Conservation (phyloP, 2,797 vertebrate genomes). For the Alfaro cultratus region DNA sequence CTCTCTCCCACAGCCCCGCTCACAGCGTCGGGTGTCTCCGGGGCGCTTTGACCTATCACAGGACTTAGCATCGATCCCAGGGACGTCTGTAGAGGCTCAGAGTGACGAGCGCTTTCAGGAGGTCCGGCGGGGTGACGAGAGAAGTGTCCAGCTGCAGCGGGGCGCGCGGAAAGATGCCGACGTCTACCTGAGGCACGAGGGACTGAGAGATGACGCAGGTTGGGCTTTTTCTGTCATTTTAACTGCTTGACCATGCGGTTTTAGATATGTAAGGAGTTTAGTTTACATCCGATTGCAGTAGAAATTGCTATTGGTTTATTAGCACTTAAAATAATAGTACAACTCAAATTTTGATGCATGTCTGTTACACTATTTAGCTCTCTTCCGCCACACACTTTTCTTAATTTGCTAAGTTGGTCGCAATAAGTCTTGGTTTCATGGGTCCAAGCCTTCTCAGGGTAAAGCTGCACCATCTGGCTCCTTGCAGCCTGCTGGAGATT, state of each 20-base stretch:
- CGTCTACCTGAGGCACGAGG: slow-evolving; percentile 13
- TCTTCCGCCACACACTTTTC: background rate
- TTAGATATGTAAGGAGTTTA: background rate
- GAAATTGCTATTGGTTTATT: background rate
- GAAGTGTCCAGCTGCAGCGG: slow-evolving; percentile 36
- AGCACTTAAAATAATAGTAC: background rate
- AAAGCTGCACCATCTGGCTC: slow-evolving; percentile 31
- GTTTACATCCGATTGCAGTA: background rate
- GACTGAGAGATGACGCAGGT: slow-evolving; percentile 31
- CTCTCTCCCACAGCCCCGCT: slow-evolving; percentile 51
- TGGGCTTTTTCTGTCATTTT: background rate
- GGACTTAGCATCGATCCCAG: slow-evolving; percentile 34
- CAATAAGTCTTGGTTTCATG: slow-evolving; percentile 69
- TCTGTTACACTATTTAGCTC: background rate
- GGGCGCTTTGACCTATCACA: slow-evolving; percentile 19
- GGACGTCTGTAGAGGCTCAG: slow-evolving; percentile 38
- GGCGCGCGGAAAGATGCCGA: background rate
- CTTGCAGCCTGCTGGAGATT: slow-evolving; percentile 42
- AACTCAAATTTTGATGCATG: background rate
- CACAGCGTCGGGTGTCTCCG: background rate
- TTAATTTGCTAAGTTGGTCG: slow-evolving; percentile 62
- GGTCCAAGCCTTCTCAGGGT: slow-evolving; percentile 55
- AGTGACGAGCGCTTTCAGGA: slow-evolving; percentile 27
- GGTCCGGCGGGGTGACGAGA: slow-evolving; percentile 7
- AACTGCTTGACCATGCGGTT: background rate